These are phyloP conservation scores for Tigriopus californicus DNA, from an alignment of 2,888 invertebrate species.

Conservation along the genomic window DNA sequence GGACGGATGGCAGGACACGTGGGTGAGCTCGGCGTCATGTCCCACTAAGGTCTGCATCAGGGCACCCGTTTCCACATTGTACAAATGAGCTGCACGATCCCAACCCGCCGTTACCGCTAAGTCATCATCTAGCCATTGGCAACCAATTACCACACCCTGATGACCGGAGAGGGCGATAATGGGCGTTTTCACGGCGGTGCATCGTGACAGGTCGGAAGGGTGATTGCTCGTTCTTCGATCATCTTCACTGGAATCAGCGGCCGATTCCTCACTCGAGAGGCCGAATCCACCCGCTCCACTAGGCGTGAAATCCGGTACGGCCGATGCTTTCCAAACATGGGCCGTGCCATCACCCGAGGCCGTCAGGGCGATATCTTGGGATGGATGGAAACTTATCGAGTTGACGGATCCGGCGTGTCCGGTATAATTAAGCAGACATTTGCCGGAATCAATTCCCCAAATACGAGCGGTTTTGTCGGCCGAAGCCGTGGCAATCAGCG, in stretches of 20 bases:
- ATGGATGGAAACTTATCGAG: slow-evolving; percentile 83
- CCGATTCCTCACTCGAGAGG: slow-evolving; percentile 12
- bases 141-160: slow-evolving; percentile 73
- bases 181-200: slow-evolving; percentile 60
- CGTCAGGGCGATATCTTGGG: slow-evolving; percentile 50
- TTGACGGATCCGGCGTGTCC: slow-evolving; percentile 94
- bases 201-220: slow-evolving; percentile 27
- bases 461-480: slow-evolving; percentile 57
- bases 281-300: neutral
- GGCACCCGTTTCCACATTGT: slow-evolving; percentile 73
- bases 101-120: slow-evolving; percentile 75
- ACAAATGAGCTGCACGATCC: slow-evolving; percentile 88
- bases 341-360: slow-evolving; percentile 84
- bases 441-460: slow-evolving; percentile 76
- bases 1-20: slow-evolving; percentile 72
- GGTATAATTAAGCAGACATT: slow-evolving; percentile 73
- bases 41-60: slow-evolving; percentile 33
- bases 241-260: slow-evolving; percentile 10
- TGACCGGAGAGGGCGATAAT: slow-evolving; percentile 59
- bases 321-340: slow-evolving; percentile 63
- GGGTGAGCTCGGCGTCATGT: slow-evolving; percentile 90
- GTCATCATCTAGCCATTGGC: slow-evolving; percentile 62
- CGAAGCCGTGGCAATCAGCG: slow-evolving; percentile 83
- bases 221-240: neutral
- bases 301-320: neutral